Conservation (phyloP, 2,797 vertebrate genomes). For the Amblyraja radiata region DNA sequence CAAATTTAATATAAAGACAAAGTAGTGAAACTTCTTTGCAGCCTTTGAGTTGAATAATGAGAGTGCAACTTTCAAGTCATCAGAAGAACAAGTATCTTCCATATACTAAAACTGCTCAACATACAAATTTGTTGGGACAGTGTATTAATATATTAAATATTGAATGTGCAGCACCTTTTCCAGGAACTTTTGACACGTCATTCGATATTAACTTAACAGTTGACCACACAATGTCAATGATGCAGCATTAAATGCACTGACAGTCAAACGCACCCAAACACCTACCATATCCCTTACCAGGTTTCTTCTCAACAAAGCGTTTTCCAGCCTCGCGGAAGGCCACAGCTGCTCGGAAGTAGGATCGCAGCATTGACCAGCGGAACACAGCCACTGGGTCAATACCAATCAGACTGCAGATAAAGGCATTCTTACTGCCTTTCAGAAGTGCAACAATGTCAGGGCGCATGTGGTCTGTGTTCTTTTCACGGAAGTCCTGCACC, state of each 20-base stretch:
- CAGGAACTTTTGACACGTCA: background rate
- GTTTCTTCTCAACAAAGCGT: slow-evolving; percentile 71
- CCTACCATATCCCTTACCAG: slow-evolving; percentile 60
- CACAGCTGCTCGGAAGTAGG: slow-evolving; percentile 84
- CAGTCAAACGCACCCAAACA: background rate
- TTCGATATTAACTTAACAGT: background rate
- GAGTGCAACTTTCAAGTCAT: background rate
- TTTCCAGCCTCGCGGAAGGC: slow-evolving; percentile 83
- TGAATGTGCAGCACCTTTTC: background rate
- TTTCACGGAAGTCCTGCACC: slow-evolving; percentile 89
- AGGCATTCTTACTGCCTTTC: slow-evolving; percentile 87
- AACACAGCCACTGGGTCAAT: slow-evolving; percentile 88
- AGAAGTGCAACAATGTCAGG: slow-evolving; percentile 91
- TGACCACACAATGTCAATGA: background rate
- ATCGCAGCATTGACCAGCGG: slow-evolving; percentile 88
- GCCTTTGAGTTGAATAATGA: background rate
- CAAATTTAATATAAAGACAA: background rate
- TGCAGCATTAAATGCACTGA: background rate
- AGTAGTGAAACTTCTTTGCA: background rate
- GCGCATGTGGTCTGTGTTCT: slow-evolving; percentile 98
- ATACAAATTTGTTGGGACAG: background rate
- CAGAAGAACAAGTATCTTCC: background rate
- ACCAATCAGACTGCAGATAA: slow-evolving; percentile 88
- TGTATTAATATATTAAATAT: slow-evolving; percentile 28
- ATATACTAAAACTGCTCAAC: background rate